phyloP scores from a whole-genome alignment of 2,797 vertebrate species.

The Hyperoplus lanceolatus region DNA sequence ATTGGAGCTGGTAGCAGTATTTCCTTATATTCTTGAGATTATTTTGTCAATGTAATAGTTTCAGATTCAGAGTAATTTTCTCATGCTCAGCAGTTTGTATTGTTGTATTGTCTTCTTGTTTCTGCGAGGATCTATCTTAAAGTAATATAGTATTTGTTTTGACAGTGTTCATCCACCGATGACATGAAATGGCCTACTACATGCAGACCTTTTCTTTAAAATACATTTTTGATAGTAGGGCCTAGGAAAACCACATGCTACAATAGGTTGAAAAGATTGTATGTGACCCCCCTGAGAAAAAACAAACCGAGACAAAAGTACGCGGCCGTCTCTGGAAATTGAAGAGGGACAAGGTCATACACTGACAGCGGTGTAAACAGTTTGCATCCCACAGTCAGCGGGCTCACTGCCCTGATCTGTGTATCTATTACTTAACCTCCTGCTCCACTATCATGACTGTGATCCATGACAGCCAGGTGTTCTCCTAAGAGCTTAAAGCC shows the following conservation, averaged over 20 bases:
- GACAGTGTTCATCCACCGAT: too few species aligned
- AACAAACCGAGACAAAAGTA: background rate
- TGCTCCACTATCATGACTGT: constrained; percentile 32
- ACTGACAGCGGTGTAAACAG: background rate
- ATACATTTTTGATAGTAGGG: too few species aligned
- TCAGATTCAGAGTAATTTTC: too few species aligned
- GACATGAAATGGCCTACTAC: too few species aligned
- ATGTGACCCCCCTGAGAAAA: background rate
- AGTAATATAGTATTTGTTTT: too few species aligned
- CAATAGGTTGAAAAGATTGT: too few species aligned
- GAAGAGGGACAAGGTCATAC: background rate
- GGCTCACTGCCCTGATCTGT: background rate
- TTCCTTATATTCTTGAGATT: background rate
- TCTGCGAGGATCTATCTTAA: too few species aligned
- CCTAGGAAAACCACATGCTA: too few species aligned
- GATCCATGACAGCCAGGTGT: constrained; percentile 56
- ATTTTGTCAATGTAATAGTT: too few species aligned
- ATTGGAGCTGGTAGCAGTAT: background rate
- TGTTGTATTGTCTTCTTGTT: too few species aligned
- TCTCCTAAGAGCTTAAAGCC: constrained; percentile 43
- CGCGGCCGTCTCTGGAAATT: background rate
- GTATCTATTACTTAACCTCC: constrained; percentile 31
- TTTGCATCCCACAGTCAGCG: background rate
- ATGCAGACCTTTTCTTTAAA: too few species aligned
- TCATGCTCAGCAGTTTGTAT: too few species aligned